phyloP scores from a whole-genome alignment of 2,113 vertebrate species.

The Chlorodrepanis virens region DNA sequence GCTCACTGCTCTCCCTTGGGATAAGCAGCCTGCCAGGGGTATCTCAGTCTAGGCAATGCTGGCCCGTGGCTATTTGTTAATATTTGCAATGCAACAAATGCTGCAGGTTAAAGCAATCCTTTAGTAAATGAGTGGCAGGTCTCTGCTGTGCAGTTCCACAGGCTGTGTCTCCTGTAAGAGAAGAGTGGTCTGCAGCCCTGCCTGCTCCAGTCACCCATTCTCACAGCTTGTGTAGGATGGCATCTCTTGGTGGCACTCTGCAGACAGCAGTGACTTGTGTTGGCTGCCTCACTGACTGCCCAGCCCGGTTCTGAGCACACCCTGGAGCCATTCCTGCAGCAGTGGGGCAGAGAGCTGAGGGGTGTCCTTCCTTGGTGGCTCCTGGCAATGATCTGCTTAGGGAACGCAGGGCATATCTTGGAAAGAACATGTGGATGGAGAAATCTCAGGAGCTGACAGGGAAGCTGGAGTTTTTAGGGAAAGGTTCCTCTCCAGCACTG shows the following conservation, averaged over 20 bases:
- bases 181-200: not conserved
- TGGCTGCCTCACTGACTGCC: not conserved
- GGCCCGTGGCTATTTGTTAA: not conserved
- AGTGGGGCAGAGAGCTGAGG: not conserved
- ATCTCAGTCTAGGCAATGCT: not conserved
- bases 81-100: not conserved
- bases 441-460: not conserved
- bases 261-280: not conserved
- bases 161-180: rapidly evolving
- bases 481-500: not conserved
- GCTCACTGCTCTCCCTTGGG: not conserved
- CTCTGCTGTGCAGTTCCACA: not conserved
- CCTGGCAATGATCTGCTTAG: not conserved
- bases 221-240: not conserved
- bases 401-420: not conserved
- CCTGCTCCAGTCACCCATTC: not conserved
- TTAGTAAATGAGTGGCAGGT: not conserved
- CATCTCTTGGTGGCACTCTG: not conserved
- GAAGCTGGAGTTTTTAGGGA: not conserved
- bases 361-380: not conserved
- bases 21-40: not conserved
- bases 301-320: not conserved
- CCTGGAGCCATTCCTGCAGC: not conserved
- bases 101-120: not conserved
- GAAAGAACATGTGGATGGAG: not conserved